A percentile compares a stretch with the other conserved stretches of the same genome.
phyloP scores from a whole-genome alignment of 2,113 vertebrate genomes.

The Talpa occidentalis region DNA sequence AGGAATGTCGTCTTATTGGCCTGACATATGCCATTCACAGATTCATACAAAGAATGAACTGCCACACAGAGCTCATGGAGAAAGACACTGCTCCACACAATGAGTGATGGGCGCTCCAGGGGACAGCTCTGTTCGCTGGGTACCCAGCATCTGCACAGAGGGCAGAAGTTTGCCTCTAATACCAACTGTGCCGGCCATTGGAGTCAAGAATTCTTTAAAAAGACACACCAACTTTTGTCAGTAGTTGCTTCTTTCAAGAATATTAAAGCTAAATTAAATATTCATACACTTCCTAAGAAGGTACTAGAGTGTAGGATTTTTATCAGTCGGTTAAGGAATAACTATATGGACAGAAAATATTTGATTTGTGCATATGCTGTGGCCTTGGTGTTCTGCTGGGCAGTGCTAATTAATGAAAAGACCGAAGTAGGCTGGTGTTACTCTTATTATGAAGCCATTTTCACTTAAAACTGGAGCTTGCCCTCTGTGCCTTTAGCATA shows the following conservation, averaged over 20 bases:
- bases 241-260: slow-evolving; percentile 68
- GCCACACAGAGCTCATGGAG: slow-evolving; percentile 46
- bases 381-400: slow-evolving; percentile 38
- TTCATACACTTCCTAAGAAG: neutral
- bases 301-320: neutral
- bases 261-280: slow-evolving; percentile 63
- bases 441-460: slow-evolving; percentile 64
- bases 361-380: neutral
- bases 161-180: neutral
- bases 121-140: slow-evolving; percentile 62
- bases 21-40: slow-evolving; percentile 74
- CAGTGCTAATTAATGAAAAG: slow-evolving; percentile 62
- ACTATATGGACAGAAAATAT: slow-evolving; percentile 56
- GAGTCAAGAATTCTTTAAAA: slow-evolving; percentile 43
- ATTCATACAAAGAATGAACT: slow-evolving; percentile 80
- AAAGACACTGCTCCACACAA: slow-evolving; percentile 71
- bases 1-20: slow-evolving; percentile 76
- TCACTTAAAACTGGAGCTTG: slow-evolving; percentile 84
- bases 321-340: slow-evolving; percentile 11
- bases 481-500: slow-evolving; percentile 79
- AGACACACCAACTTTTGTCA: slow-evolving; percentile 44
- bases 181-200: neutral
- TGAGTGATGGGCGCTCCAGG: slow-evolving; percentile 67
- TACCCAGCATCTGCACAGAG: slow-evolving; percentile 59
- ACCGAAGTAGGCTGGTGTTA: slow-evolving; percentile 35